Evolutionary conservation across 2,797 vertebrate species (phyloP), one percentile per base, ranked within the genome.

Genomic region (Chelidonichthys spinosus): DNA sequence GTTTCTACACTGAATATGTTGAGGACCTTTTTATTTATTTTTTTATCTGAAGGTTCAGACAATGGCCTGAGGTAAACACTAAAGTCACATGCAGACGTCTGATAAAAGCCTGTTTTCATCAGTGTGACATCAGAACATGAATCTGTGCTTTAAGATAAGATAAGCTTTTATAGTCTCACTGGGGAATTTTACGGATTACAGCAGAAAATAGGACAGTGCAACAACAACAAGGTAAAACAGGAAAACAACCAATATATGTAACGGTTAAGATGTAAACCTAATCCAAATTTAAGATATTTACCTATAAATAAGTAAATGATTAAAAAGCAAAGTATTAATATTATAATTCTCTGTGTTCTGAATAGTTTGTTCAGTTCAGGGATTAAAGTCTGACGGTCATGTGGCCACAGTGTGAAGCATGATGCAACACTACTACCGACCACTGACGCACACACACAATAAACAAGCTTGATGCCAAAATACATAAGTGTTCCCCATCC

Each of bases 371-470:
- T 60, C 2, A 2, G n/a, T 40, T 64, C 39, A 59, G 63, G 33
- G 85, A 62, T 78, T 74, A 72, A 76, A 84, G 83, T 87, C 61
- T 50, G 35, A 67, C 63, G 50, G 37, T 47, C 53, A 74, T 64
- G 63, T 35, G 63, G 9, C 68, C 66, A 56, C 56, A 17, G 6
- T 53, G 36, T 52, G 62, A 11, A 43, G 11, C n/a, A 25, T 62
- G 50, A 69, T 46, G 44, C 39, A 76, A 54, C 54, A 17, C 9
- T 13, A 3, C 14, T 10, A 6, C 37, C 11, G 14, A 25, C 11
- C 3, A 46, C 61, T 5, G 33, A 15, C 1, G 3, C n/a, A 46
- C 25, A 40, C 33, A 42, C 0, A 44, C 3, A 47, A 7, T 66
- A 37, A 63, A 59, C 36, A 58, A 25, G 33, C 7, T 43, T 18